phyloP scores from a whole-genome alignment of 1,140 invertebrate genomes.

The Drosophila varians region DNA sequence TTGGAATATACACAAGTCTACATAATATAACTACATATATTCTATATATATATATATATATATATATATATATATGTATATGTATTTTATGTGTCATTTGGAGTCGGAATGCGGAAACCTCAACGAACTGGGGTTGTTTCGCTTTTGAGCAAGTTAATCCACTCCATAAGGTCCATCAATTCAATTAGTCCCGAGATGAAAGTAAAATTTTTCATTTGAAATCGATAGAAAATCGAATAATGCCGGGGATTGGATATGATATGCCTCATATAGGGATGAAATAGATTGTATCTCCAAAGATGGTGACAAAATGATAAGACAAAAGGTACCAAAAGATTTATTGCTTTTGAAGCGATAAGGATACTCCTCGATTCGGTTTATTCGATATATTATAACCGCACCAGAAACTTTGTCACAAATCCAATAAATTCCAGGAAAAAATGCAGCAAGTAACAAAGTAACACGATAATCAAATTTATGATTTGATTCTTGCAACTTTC shows the following conservation, averaged over 20 bases:
- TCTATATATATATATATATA: not conserved
- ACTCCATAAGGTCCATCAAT: constrained; percentile 42
- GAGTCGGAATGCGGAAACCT: constrained; percentile 39
- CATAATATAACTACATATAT: too few species aligned
- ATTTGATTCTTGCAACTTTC: not conserved
- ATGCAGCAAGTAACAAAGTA: not conserved
- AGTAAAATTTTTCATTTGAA: constrained; percentile 10
- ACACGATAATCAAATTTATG: not conserved
- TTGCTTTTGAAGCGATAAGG: too few species aligned
- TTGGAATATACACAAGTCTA: constrained; percentile 17
- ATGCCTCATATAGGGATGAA: too few species aligned
- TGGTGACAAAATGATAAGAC: not conserved
- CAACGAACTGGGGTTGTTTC: constrained; percentile 23
- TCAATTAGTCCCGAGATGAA: constrained; percentile 34
- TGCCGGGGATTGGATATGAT: not conserved
- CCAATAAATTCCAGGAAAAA: not conserved
- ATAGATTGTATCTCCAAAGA: too few species aligned
- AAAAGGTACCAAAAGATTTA: too few species aligned
- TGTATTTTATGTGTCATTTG: too few species aligned
- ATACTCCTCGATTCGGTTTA: too few species aligned
- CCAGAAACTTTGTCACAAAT: not conserved
- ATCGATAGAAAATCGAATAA: constrained; percentile 21
- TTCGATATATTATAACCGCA: too few species aligned
- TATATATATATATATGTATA: not conserved
- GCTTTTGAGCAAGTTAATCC: constrained; percentile 28